Base-by-base conservation (phyloP, 1,140 invertebrate genomes). In the Drosophila repleta region DNA sequence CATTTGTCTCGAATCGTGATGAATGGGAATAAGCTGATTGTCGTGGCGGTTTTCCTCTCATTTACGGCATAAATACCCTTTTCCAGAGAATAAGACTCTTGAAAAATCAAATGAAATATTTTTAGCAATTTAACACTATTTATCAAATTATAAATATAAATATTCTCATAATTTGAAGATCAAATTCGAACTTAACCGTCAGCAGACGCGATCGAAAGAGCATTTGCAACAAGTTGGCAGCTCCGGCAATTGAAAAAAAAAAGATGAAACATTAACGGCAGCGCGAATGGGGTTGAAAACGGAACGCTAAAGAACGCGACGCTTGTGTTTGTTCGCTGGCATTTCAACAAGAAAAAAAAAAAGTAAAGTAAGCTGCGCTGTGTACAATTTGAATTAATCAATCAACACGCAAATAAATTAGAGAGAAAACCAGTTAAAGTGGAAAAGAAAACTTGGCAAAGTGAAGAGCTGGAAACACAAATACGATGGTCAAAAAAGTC, bases 231-330 rank as follows among this genome's bases (percentile, higher is more conserved):
- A 8, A 37, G 70, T 68, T 63, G 51, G 65, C 49, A 61, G 62
- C 48, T 35, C 49, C 26, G 53, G n/a, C 1, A 11, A 15, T 35
- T 55, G 13, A 43, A 67, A 60, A 43, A 72, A 43, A 67, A 60
- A 43, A 72, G 37, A 15, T 45, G 52, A 72, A 58, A 69, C 35
- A 68, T 60, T 69, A 49, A 68, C 68, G 52, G 57, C 56, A 61
- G 53, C 67, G 41, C 79, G 79, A 82, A 82, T 41, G 26, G 70
- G 67, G 79, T 76, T 66, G 46, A 76, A 83, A 78, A 66, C 52
- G 35, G 43, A 82, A 56, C 53, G 53, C 20, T 32, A 49, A 75
- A 82, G 48, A 75, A 82, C 70, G 79, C 79, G 75, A 79, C 79
- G 79, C 79, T 76, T 76, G 79, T 79, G 51, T 81, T 53, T 76